Evolutionary conservation across 1,140 invertebrate genomes (phyloP).

Genomic region (Hetaerina americana): DNA sequence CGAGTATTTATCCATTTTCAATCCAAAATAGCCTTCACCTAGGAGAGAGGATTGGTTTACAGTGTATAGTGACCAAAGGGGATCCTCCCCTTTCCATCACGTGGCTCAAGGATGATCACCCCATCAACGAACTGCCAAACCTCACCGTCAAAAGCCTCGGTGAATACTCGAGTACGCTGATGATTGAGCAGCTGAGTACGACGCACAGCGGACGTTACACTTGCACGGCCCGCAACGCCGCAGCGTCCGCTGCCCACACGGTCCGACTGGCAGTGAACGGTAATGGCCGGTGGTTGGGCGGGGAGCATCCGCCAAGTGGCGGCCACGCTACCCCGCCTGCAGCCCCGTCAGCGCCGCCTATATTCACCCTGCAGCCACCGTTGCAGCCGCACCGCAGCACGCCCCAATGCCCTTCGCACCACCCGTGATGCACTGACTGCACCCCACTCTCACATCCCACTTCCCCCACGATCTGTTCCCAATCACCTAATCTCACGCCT

Average conservation of each 20-base stretch:
- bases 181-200: slow-evolving; percentile 32
- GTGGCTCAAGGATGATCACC: slow-evolving; percentile 47
- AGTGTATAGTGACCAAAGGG: slow-evolving; percentile 52
- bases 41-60: slow-evolving; percentile 39
- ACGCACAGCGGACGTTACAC: slow-evolving; percentile 37
- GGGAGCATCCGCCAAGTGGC: neutral
- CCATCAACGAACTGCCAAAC: slow-evolving; percentile 22
- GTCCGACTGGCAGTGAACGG: slow-evolving; percentile 36
- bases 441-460: neutral
- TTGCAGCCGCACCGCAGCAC: neutral
- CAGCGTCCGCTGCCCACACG: slow-evolving; percentile 29
- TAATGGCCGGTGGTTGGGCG: slow-evolving; percentile 17
- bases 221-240: slow-evolving; percentile 32
- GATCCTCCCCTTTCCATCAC: slow-evolving; percentile 48
- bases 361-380: neutral
- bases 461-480: neutral
- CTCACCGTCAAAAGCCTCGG: slow-evolving; percentile 28
- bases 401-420: neutral
- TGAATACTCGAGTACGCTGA: slow-evolving; percentile 35
- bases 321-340: neutral
- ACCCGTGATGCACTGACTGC: neutral
- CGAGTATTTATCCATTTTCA: slow-evolving; percentile 43
- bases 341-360: neutral
- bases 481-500: neutral
- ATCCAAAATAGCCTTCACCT: slow-evolving; percentile 40